Evolutionary conservation across 2,113 vertebrate species (phyloP).

Genomic region (Paraplagusia blochii): DNA sequence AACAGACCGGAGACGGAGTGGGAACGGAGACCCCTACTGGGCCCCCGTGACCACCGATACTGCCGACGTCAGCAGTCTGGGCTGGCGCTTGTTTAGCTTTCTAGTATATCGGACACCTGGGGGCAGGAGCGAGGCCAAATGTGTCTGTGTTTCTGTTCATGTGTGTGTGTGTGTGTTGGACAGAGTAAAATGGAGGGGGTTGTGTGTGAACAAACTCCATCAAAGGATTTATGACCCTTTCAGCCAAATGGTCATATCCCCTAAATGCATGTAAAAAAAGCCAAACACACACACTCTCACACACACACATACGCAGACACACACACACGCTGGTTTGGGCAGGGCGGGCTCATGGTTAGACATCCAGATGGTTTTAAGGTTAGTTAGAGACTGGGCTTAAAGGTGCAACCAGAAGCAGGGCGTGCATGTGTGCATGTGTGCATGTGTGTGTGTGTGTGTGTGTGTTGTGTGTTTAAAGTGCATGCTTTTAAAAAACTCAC

Average conservation of each 20-base stretch:
- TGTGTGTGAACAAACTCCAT: conserved; percentile 47
- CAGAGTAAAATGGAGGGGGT: background rate
- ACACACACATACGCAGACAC: conserved; percentile 21
- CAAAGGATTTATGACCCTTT: conserved; percentile 64
- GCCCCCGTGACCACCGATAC: conserved; percentile 29
- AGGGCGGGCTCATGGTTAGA: conserved; percentile 64
- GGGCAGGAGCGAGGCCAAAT: conserved; percentile 14
- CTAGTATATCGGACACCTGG: conserved; percentile 42
- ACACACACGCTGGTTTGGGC: conserved; percentile 50
- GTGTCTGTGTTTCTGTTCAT: conserved; percentile 28
- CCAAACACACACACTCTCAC: conserved; percentile 5
- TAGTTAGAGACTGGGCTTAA: conserved; percentile 68
- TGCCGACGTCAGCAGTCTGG: conserved; percentile 56
- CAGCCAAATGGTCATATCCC: conserved; percentile 63
- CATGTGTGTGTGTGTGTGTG: conserved; percentile 23
- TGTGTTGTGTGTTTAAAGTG: conserved; percentile 22
- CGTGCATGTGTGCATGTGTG: conserved; percentile 24
- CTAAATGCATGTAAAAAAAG: conserved; percentile 57
- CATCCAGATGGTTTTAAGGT: conserved; percentile 72
- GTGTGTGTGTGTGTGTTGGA: conserved; percentile 26
- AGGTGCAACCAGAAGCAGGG: conserved; percentile 46
- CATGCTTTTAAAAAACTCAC: conserved; percentile 44
- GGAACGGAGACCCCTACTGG: conserved; percentile 31
- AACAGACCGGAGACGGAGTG: conserved; percentile 29
- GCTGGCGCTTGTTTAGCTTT: conserved; percentile 33